A percentile compares a stretch with the other conserved stretches of the same genome.
phyloP scores from a whole-genome alignment of 2,113 vertebrate genomes.

The Menura novaehollandiae region DNA sequence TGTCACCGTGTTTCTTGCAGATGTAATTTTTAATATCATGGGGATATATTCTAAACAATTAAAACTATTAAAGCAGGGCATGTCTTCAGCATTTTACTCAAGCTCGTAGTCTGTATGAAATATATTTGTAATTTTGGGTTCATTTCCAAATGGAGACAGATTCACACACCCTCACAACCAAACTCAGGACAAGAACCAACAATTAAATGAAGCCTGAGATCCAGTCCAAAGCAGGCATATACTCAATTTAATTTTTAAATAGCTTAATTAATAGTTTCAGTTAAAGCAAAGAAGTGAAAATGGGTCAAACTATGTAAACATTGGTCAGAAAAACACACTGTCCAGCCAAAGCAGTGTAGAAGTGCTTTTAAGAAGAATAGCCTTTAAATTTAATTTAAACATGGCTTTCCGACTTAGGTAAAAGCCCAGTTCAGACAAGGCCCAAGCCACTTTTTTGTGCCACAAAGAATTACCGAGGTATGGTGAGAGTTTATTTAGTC shows the following conservation, averaged over 20 bases:
- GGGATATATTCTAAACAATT: conserved; percentile 31
- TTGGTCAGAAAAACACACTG: conserved; percentile 46
- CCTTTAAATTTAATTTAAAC: conserved; percentile 45
- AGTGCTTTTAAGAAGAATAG: conserved; percentile 20
- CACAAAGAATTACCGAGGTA: not conserved
- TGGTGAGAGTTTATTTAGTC: conserved; percentile 31
- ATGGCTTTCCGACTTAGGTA: not conserved
- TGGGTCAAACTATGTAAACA: conserved; percentile 65
- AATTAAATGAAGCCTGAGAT: conserved; percentile 58
- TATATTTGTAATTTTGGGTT: conserved; percentile 35
- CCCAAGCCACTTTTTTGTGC: not conserved
- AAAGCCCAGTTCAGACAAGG: conserved; percentile 22
- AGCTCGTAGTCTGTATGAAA: not conserved
- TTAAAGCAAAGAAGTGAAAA: conserved; percentile 47
- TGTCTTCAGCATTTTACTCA: not conserved
- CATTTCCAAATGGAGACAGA: conserved; percentile 39
- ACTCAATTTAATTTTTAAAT: conserved; percentile 58
- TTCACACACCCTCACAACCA: conserved; percentile 54
- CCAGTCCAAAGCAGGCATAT: conserved; percentile 35
- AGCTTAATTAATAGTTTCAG: conserved; percentile 62
- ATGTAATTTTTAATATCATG: not conserved
- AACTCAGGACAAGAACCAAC: conserved; percentile 13
- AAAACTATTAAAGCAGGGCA: conserved; percentile 32
- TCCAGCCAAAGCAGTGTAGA: conserved; percentile 39
- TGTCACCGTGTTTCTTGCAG: not conserved